phyloP scores from a whole-genome alignment of 2,113 vertebrate species.

The Sorex fumeus region DNA sequence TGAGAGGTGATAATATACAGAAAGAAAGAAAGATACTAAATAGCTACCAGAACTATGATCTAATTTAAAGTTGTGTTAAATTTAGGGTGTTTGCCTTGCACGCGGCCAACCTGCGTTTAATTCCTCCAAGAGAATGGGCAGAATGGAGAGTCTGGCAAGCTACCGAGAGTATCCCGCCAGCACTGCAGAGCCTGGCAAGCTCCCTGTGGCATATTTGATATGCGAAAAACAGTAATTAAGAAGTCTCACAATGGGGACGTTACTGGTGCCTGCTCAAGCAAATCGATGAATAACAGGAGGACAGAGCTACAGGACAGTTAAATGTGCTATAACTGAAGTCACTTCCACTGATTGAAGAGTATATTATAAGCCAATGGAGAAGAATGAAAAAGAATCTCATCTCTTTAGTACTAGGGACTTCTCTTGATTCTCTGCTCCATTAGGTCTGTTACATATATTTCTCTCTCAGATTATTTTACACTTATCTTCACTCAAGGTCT shows the following conservation, averaged over 20 bases:
- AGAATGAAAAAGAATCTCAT: neutral
- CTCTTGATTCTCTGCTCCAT: neutral
- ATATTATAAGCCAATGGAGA: neutral
- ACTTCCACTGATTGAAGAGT: neutral
- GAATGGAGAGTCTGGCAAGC: too few relatives aligned
- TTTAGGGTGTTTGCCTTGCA: too few relatives aligned
- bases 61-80: neutral
- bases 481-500: constrained; percentile 31
- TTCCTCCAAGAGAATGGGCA: too few relatives aligned
- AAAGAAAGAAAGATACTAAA: neutral
- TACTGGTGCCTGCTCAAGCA: too few relatives aligned
- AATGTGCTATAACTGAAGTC: neutral
- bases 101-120: too few relatives aligned
- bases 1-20: neutral
- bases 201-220: too few relatives aligned
- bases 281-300: too few relatives aligned
- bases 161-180: too few relatives aligned
- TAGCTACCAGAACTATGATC: neutral
- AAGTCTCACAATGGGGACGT: too few relatives aligned
- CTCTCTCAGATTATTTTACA: neutral
- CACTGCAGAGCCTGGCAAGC: too few relatives aligned
- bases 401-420: rapidly evolving
- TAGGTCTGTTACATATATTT: neutral
- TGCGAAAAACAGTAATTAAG: too few relatives aligned
- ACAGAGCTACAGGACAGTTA: too few relatives aligned